Evolutionary conservation across 2,113 vertebrate genomes (phyloP).

Genomic region (Oncorhynchus mykiss): DNA sequence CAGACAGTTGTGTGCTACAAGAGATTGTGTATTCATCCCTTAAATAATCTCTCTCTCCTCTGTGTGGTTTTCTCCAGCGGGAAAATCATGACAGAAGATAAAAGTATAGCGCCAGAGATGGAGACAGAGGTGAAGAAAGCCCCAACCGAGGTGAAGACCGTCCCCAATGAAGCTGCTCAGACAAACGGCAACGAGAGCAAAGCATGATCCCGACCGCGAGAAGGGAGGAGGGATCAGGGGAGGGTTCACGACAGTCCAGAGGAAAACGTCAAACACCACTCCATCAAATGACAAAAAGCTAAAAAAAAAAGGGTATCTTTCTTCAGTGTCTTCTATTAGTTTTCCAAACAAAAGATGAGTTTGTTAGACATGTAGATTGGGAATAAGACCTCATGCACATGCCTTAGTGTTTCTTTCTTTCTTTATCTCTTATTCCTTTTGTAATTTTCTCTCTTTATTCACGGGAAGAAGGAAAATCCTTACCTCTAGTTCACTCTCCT

Average conservation of each 20-base stretch:
- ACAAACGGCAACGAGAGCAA: conserved; percentile 93
- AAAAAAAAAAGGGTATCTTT: conserved; percentile 66
- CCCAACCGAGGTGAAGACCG: conserved; percentile 87
- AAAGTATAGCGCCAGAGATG: conserved; percentile 66
- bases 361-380: conserved; percentile 78
- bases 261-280: conserved; percentile 47
- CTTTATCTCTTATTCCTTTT: conserved; percentile 17
- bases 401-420: conserved; percentile 56
- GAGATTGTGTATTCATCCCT: conserved; percentile 34
- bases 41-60: conserved; percentile 39
- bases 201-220: conserved; percentile 79
- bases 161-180: conserved; percentile 93
- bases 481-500: conserved; percentile 37
- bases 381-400: conserved; percentile 79
- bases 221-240: not conserved
- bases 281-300: conserved; percentile 57
- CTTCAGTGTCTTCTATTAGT: conserved; percentile 86
- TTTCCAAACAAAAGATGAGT: conserved; percentile 67
- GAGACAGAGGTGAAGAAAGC: conserved; percentile 77
- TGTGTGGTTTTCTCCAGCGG: conserved; percentile 60
- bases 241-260: conserved; percentile 51
- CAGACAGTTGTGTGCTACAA: conserved; percentile 41
- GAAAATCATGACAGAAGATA: conserved; percentile 84
- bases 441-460: conserved; percentile 29
- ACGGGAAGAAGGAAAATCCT: conserved; percentile 33